Percentiles rank a stretch among this genome's conserved stretches.
These are phyloP conservation scores for Python bivittatus DNA, from an alignment of 2,113 vertebrate species.

Conservation along the genomic window DNA sequence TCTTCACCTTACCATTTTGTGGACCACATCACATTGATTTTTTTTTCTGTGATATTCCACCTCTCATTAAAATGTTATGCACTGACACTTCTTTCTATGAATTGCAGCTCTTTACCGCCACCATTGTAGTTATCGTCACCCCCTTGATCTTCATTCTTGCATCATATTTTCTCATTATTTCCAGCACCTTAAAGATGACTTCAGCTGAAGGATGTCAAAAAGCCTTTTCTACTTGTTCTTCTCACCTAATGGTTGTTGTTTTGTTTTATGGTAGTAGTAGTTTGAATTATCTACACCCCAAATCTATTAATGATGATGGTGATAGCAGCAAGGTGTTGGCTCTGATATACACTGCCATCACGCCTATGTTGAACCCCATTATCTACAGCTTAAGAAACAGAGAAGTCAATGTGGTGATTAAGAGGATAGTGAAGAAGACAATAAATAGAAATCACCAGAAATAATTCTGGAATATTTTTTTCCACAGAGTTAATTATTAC, in stretches of 20 bases:
- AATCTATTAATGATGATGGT: neutral
- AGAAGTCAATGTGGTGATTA: constrained; percentile 53
- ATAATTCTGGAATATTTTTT: neutral
- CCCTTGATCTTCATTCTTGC: constrained; percentile 3
- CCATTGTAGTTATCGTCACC: constrained; percentile 25
- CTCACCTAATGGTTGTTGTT: neutral
- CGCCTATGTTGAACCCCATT: constrained; percentile 46
- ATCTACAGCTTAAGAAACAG: constrained; percentile 63
- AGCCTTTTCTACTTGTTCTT: constrained; percentile 56
- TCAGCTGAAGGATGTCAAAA: constrained; percentile 38
- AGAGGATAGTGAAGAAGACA: constrained; percentile 20
- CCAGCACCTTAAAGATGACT: constrained; percentile 17
- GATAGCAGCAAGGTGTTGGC: constrained; percentile 45
- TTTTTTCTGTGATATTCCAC: constrained; percentile 26
- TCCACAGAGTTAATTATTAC: neutral
- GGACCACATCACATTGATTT: constrained; percentile 1
- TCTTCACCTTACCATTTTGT: constrained; percentile 24
- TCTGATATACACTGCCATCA: constrained; percentile 54
- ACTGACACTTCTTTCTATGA: neutral
- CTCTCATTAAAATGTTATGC: constrained; percentile 33
- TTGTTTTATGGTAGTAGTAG: constrained; percentile 14
- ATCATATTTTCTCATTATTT: constrained; percentile 7
- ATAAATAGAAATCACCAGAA: neutral
- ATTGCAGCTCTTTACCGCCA: constrained; percentile 19
- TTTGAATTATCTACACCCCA: constrained; percentile 45